Base-by-base conservation (phyloP, 1,140 invertebrate genomes). In the Galleria mellonella region DNA sequence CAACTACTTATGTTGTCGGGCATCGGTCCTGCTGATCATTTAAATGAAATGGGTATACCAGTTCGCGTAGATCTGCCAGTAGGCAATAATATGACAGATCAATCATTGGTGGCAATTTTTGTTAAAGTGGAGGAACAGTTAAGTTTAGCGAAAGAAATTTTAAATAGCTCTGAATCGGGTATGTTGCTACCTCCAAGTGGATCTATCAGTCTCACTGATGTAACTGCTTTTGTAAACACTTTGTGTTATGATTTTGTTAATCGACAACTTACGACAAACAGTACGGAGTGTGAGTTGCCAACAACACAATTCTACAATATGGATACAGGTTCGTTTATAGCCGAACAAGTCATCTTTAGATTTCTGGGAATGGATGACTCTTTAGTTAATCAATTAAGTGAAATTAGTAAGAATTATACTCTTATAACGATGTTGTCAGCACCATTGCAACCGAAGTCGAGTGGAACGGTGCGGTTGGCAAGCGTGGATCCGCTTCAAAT, bases 21-120 rank as follows among this genome's bases (percentile, higher is more conserved):
- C 1, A 81, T 94, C 9, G 93, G 93, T 0, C 91, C 92, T 11
- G 83, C 77, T 15, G 78, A 90, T 11, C 88, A 92, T 42, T 63
- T 89, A 9, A 47, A 63, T 77, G 87, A 77, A 76, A 87, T 85
- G 62, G 59, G 62, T 3, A 90, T 91, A 27, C 73, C 88, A 15
- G 87, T 91, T 0, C 81, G 90, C 11, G 83, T 88, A 43, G 87
- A 92, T 56, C 64, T 91, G 2, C 87, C 83, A 27, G 92, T 90
- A 37, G 95, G 95, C 0, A 79, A 92, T 5, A 94, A 95, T 68
- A 86, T 96, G 5, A 92, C 93, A 55, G 94, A 95, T 68, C 94
- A 96, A 62, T 55, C 73, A 0, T 84, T 23, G 74, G 84, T 41
- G 66, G 71, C 65, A 66, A 81, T 31, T 15, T 87, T 27, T 48